These are phyloP conservation scores for Anarhynchus alexandrinus DNA, from an alignment of 2,113 vertebrate species.

Conservation along the genomic window DNA sequence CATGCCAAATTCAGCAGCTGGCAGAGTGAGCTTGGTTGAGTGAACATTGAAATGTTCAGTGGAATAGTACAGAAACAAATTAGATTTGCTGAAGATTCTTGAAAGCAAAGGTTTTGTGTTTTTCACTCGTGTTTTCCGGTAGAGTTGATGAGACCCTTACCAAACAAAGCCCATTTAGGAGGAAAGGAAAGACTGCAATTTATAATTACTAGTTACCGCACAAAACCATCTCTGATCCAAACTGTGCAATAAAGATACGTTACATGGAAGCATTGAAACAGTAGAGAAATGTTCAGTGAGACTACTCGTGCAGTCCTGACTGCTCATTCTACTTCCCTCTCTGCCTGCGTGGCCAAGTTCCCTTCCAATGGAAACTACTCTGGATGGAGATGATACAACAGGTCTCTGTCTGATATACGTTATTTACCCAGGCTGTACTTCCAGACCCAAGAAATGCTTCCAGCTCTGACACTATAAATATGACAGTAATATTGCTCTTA, in stretches of 20 bases:
- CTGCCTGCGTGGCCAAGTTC: fast-evolving
- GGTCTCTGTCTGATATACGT: not conserved
- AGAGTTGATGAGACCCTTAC: not conserved
- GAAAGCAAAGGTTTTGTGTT: not conserved
- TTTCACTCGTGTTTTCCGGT: not conserved
- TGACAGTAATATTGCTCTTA: too few relatives aligned
- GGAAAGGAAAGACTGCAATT: not conserved
- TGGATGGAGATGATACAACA: not conserved
- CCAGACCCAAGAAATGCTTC: not conserved
- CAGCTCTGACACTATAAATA: not conserved
- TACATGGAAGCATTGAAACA: not conserved
- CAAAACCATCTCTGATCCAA: not conserved
- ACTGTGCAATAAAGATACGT: not conserved
- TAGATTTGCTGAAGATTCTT: not conserved
- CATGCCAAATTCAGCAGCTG: not conserved
- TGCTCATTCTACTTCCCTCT: not conserved
- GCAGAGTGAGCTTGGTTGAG: not conserved
- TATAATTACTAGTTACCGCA: not conserved
- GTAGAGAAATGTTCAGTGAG: not conserved
- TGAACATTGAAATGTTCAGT: not conserved
- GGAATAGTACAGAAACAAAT: not conserved
- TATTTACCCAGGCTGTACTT: not conserved
- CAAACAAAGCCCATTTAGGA: not conserved
- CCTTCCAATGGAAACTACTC: not conserved
- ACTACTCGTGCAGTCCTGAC: not conserved